These are phyloP conservation scores for Phodopus roborovskii DNA, from an alignment of 2,113 vertebrate genomes.

Conservation along the genomic window DNA sequence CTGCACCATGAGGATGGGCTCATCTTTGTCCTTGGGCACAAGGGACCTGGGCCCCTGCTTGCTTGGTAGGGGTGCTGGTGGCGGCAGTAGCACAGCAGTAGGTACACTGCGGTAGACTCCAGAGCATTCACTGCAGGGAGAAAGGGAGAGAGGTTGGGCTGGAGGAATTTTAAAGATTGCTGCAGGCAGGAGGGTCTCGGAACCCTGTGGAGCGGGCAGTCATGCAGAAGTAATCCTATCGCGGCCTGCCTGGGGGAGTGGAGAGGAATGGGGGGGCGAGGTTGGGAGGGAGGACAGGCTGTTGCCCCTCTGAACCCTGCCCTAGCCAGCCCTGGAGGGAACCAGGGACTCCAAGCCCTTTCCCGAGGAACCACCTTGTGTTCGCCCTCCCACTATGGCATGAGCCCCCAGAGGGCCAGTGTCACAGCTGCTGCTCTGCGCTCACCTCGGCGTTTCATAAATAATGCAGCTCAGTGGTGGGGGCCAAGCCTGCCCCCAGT, in stretches of 20 bases:
- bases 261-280: not conserved
- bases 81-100: not conserved
- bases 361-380: conserved; percentile 47
- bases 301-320: conserved; percentile 68
- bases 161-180: conserved; percentile 90
- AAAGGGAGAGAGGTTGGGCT: conserved; percentile 87
- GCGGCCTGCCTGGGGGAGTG: conserved; percentile 71
- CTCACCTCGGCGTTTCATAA: conserved; percentile 83
- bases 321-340: conserved; percentile 73
- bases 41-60: conserved; percentile 36
- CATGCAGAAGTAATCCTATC: conserved; percentile 91
- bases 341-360: conserved; percentile 14
- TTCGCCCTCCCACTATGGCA: conserved; percentile 44
- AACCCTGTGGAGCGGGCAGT: conserved; percentile 88
- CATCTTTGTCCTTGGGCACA: not conserved
- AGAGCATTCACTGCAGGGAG: conserved; percentile 82
- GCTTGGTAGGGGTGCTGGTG: not conserved
- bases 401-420: conserved; percentile 78
- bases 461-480: conserved; percentile 82
- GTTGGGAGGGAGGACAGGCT: not conserved
- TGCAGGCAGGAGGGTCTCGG: conserved; percentile 90
- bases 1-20: not conserved
- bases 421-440: conserved; percentile 81
- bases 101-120: conserved; percentile 85
- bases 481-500: conserved; percentile 56